phyloP scores from a whole-genome alignment of 2,888 invertebrate genomes.

The Drosophila fungiperda region DNA sequence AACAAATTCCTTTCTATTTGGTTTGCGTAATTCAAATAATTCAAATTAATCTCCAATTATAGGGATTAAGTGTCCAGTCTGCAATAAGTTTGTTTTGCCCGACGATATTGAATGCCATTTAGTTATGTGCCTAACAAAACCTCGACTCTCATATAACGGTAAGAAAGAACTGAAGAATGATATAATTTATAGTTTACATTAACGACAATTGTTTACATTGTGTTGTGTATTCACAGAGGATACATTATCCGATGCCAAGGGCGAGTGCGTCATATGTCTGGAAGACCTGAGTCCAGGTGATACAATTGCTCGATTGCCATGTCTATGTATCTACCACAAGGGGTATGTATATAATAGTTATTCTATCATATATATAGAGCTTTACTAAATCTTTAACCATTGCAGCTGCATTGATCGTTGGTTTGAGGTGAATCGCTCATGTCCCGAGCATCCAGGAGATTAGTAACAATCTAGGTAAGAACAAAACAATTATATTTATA shows the following conservation, averaged over 20 bases:
- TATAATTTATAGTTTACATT: not conserved
- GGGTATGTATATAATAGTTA: conserved; percentile 86
- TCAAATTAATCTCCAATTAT: conserved; percentile 56
- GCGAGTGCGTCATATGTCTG: conserved; percentile 99
- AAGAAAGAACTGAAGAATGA: conserved; percentile 66
- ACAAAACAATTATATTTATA: not conserved
- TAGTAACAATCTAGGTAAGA: conserved; percentile 56
- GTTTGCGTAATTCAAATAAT: not conserved
- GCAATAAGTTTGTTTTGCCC: conserved; percentile 98
- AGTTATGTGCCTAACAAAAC: conserved; percentile 99
- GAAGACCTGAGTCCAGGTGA: conserved; percentile 98
- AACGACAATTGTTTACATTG: not conserved
- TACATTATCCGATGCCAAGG: conserved; percentile 97
- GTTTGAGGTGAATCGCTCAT: conserved; percentile 99
- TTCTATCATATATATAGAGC: not conserved
- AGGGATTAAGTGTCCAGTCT: conserved; percentile 99
- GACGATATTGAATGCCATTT: conserved; percentile 99
- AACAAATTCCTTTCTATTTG: not conserved
- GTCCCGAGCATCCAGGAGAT: conserved; percentile 98
- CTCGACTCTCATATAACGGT: conserved; percentile 99
- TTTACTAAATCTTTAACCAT: conserved; percentile 87
- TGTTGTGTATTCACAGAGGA: conserved; percentile 90
- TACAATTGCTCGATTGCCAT: conserved; percentile 98
- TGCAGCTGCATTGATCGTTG: conserved; percentile 99
- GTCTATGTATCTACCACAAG: conserved; percentile 99